phyloP scores from a whole-genome alignment of 1,140 invertebrate genomes.

The Adoxophyes honmai region DNA sequence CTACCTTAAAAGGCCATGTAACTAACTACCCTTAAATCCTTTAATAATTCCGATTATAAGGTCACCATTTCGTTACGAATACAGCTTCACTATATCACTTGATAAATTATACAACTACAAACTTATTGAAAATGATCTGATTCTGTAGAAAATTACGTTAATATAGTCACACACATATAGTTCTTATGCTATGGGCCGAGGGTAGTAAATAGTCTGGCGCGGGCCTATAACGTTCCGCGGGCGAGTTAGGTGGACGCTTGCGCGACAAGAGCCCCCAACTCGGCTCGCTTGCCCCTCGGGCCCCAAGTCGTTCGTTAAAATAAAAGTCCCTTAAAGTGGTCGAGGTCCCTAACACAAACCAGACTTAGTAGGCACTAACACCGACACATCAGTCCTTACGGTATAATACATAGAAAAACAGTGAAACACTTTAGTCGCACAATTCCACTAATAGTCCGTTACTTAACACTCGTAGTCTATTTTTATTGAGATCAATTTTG shows the following conservation, averaged over 20 bases:
- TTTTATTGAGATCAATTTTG: conserved; percentile 73
- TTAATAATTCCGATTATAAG: conserved; percentile 70
- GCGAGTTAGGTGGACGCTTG: background rate
- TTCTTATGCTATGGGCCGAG: conserved; percentile 64
- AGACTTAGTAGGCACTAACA: conserved; percentile 73
- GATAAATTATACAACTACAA: conserved; percentile 57
- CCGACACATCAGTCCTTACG: conserved; percentile 52
- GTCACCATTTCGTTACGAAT: conserved; percentile 64
- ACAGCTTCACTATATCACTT: conserved; percentile 68
- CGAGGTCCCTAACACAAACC: conserved; percentile 63
- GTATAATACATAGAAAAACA: conserved; percentile 70
- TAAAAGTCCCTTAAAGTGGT: conserved; percentile 63
- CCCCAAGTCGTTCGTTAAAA: conserved; percentile 62
- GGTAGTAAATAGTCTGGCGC: conserved; percentile 30
- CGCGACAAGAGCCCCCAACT: background rate
- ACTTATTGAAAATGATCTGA: conserved; percentile 47
- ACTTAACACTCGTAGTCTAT: conserved; percentile 58
- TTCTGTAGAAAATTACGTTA: conserved; percentile 68
- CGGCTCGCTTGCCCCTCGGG: conserved; percentile 42
- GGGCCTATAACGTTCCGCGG: background rate
- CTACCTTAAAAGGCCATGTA: conserved; percentile 67
- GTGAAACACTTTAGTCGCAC: conserved; percentile 65
- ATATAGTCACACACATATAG: conserved; percentile 63
- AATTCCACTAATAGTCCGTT: conserved; percentile 70
- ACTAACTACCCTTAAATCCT: conserved; percentile 71